These are phyloP conservation scores for Philonicus albiceps DNA, from an alignment of 2,888 invertebrate genomes.

Conservation along the genomic window DNA sequence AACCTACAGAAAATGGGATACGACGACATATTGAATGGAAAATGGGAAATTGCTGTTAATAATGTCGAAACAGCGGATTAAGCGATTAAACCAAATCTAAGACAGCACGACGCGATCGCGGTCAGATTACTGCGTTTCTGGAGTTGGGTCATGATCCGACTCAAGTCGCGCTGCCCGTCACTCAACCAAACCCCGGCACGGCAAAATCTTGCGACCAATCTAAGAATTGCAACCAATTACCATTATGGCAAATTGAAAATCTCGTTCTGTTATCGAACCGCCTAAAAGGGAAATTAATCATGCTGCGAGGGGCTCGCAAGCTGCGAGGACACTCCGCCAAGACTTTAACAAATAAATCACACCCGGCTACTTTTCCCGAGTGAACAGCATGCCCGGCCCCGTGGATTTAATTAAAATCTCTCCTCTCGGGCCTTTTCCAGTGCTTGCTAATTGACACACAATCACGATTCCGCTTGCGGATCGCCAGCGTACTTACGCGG, in stretches of 20 bases:
- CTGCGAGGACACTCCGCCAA: not conserved
- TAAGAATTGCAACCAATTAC: conserved; percentile 18
- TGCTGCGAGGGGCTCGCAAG: not conserved
- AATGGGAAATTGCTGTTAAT: conserved; percentile 1
- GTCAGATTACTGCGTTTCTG: not conserved
- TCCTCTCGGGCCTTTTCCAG: not conserved
- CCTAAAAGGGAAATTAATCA: conserved; percentile 16
- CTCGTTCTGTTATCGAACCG: conserved; percentile 13
- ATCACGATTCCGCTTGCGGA: not conserved
- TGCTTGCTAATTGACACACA: not conserved
- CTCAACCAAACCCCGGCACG: not conserved
- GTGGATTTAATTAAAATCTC: conserved; percentile 20
- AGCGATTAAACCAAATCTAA: not conserved
- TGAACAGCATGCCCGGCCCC: not conserved
- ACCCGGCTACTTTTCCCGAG: not conserved
- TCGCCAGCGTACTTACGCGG: not conserved
- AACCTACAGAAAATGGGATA: not conserved
- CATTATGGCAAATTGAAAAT: conserved; percentile 32
- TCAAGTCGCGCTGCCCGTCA: not conserved
- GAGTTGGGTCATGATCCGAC: not conserved
- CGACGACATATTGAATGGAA: not conserved
- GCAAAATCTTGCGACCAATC: not conserved
- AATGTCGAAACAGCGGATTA: conserved; percentile 5
- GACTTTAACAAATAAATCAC: conserved; percentile 25
- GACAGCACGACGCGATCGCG: not conserved